Percentiles rank a stretch among this genome's conserved stretches.
phyloP scores from a whole-genome alignment of 2,888 invertebrate species.

The Noctua fimbriata region DNA sequence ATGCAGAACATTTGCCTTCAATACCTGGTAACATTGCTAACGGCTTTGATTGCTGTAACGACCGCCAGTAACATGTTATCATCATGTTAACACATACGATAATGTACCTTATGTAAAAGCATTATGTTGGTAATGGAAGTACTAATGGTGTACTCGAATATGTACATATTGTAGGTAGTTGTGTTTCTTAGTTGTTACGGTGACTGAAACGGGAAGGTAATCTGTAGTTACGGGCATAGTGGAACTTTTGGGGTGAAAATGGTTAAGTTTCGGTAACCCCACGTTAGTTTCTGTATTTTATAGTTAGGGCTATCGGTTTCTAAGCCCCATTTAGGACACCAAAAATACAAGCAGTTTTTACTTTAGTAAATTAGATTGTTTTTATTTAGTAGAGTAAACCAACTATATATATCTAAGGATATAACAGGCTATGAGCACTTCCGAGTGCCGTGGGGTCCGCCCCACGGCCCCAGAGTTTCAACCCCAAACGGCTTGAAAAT shows the following conservation, averaged over 20 bases:
- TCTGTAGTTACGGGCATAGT: background rate
- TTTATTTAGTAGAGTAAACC: too few species aligned
- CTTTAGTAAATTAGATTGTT: too few species aligned
- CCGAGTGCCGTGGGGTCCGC: too few species aligned
- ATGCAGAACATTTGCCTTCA: slow-evolving; percentile 13
- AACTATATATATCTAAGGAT: too few species aligned
- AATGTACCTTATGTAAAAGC: slow-evolving; percentile 21
- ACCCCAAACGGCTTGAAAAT: too few species aligned
- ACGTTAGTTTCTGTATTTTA: background rate
- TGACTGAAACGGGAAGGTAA: background rate
- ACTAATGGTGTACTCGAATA: slow-evolving; percentile 30
- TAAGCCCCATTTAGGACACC: background rate
- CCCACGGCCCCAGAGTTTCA: too few species aligned
- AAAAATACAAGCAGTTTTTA: background rate
- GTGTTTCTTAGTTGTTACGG: background rate
- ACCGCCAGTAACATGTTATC: slow-evolving; percentile 12
- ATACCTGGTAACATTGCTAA: slow-evolving; percentile 36
- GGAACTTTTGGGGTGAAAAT: background rate
- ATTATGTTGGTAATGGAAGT: slow-evolving; percentile 27
- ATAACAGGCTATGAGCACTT: too few species aligned
- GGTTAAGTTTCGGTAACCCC: background rate
- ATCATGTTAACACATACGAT: slow-evolving; percentile 34
- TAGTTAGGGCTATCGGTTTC: background rate
- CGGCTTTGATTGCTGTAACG: slow-evolving; percentile 36
- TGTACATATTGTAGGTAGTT: slow-evolving; percentile 16